These are phyloP conservation scores for Heliothis virescens DNA, from an alignment of 1,140 invertebrate species.

Conservation along the genomic window DNA sequence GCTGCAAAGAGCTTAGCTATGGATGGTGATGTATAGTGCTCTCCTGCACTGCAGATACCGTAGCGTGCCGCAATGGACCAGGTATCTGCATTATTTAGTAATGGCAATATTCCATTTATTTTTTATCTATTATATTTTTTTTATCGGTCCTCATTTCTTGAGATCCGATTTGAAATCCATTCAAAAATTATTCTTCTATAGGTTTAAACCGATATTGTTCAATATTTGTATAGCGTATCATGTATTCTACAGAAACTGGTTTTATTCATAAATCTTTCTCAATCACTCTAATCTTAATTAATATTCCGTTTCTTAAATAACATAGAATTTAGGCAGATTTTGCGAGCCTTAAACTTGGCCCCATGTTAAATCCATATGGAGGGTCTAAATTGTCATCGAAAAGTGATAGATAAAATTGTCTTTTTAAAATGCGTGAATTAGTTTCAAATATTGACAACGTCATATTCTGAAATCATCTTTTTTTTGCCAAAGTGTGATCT, in stretches of 20 bases:
- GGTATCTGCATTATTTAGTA: background rate
- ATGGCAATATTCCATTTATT: background rate
- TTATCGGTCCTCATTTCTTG: background rate
- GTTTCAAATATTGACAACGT: no score
- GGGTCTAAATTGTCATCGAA: no score
- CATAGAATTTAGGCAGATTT: conserved; percentile 14
- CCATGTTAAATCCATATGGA: no score
- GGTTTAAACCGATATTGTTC: background rate
- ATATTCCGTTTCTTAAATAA: background rate
- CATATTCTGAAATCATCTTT: no score
- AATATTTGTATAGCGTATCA: background rate
- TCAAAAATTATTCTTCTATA: background rate
- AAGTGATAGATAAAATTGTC: no score
- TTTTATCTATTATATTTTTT: no score
- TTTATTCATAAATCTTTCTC: conserved; percentile 5
- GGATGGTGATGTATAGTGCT: conserved; percentile 22
- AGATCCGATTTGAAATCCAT: background rate
- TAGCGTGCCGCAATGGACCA: conserved; percentile 26
- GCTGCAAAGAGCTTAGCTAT: conserved; percentile 10
- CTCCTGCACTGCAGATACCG: conserved; percentile 45
- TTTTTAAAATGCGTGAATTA: no score
- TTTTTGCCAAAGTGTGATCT: no score
- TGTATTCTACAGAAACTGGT: conserved; percentile 4
- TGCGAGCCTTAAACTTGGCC: no score
- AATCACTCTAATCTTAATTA: conserved; percentile 11